Evolutionary conservation across 1,140 invertebrate species (phyloP).

Genomic region (Scaptomyza hsui): DNA sequence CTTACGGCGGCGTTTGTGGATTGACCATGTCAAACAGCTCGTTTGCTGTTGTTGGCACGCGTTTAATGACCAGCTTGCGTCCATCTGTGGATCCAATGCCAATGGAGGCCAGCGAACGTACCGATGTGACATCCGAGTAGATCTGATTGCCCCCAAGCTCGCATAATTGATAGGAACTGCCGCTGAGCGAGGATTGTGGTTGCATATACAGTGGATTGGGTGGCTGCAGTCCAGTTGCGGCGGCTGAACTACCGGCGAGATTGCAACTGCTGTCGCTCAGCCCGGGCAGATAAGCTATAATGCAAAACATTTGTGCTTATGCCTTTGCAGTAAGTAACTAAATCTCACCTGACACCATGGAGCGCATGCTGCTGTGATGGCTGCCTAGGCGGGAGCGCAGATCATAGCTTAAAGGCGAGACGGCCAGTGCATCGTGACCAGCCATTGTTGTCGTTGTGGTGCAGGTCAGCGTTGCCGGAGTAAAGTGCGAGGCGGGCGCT

Average conservation of each 20-base stretch:
- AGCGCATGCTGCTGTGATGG: slow-evolving; percentile 79
- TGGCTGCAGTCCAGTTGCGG: slow-evolving; percentile 50
- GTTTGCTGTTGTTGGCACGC: slow-evolving; percentile 91
- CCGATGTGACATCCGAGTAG: slow-evolving; percentile 87
- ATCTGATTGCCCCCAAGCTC: slow-evolving; percentile 81
- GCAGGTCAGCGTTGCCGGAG: slow-evolving; percentile 59
- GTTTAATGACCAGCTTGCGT: slow-evolving; percentile 91
- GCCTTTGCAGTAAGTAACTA: neutral
- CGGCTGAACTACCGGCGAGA: slow-evolving; percentile 49
- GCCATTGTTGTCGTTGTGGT: slow-evolving; percentile 74
- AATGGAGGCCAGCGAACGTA: slow-evolving; percentile 91
- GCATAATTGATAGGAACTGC: slow-evolving; percentile 84
- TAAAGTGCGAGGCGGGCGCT: slow-evolving; percentile 12
- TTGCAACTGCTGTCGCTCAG: slow-evolving; percentile 62
- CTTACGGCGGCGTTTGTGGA: slow-evolving; percentile 92
- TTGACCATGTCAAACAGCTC: slow-evolving; percentile 92
- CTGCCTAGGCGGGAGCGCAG: slow-evolving; percentile 63
- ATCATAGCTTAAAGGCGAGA: slow-evolving; percentile 64
- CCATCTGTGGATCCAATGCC: slow-evolving; percentile 94
- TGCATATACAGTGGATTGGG: slow-evolving; percentile 73
- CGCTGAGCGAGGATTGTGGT: slow-evolving; percentile 70
- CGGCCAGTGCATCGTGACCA: slow-evolving; percentile 43
- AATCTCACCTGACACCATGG: slow-evolving; percentile 73
- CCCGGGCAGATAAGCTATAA: slow-evolving; percentile 62
- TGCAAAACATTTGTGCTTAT: slow-evolving; percentile 7